These are phyloP conservation scores for Drosophila sordidapex DNA, from an alignment of 2,888 invertebrate genomes.

Conservation along the genomic window DNA sequence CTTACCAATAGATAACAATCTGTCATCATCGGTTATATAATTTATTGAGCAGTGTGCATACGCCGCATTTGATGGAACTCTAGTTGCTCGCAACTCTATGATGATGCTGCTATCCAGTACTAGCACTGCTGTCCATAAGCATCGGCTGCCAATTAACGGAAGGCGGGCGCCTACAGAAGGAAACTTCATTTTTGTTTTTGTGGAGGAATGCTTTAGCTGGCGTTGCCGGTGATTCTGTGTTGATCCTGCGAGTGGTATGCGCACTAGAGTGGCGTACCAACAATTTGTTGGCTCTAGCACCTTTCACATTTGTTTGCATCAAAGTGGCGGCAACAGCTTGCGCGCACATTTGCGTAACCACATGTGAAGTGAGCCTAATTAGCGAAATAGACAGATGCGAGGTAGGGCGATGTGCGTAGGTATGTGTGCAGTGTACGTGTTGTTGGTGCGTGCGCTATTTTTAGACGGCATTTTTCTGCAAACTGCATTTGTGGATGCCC, in stretches of 20 bases:
- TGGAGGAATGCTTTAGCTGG: not conserved
- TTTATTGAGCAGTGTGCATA: slow-evolving; percentile 17
- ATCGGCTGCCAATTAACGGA: slow-evolving; percentile 43
- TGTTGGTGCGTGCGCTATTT: slow-evolving; percentile 4
- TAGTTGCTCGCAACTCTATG: slow-evolving; percentile 5
- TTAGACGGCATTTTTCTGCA: not conserved
- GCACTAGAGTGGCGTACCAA: slow-evolving; percentile 18
- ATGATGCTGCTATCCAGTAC: slow-evolving; percentile 6
- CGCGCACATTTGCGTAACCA: slow-evolving; percentile 36
- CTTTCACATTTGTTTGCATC: slow-evolving; percentile 29
- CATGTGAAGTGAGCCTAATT: slow-evolving; percentile 40
- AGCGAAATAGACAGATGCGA: slow-evolving; percentile 27
- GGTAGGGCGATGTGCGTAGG: not conserved
- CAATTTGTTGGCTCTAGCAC: slow-evolving; percentile 18
- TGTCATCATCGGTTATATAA: slow-evolving; percentile 12
- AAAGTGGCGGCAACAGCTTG: slow-evolving; percentile 24
- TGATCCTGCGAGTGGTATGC: not conserved
- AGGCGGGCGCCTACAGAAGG: slow-evolving; percentile 7
- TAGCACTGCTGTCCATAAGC: slow-evolving; percentile 19
- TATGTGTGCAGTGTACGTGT: not conserved
- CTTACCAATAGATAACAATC: slow-evolving; percentile 13
- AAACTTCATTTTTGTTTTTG: not conserved
- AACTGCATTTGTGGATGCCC: not conserved
- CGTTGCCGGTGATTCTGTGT: slow-evolving; percentile 1
- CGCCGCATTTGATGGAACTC: slow-evolving; percentile 5